phyloP scores from a whole-genome alignment of 1,140 invertebrate species.

The Tetramorium parvispinum region DNA sequence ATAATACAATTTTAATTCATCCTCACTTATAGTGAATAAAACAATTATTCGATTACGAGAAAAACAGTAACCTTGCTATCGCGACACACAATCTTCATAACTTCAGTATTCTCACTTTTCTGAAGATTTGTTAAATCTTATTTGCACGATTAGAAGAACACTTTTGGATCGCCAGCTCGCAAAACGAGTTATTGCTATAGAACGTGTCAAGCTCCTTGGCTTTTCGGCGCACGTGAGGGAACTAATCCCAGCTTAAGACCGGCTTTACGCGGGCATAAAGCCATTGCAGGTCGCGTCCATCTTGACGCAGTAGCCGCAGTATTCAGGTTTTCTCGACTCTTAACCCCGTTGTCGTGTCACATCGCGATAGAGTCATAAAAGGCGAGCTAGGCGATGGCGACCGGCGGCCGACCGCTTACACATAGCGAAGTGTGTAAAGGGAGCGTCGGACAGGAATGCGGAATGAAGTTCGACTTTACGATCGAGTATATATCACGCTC shows the following conservation, averaged over 20 bases:
- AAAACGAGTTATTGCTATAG: constrained; percentile 27
- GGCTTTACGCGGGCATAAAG: constrained; percentile 61
- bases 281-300: constrained; percentile 1
- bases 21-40: no score
- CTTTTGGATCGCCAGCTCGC: neutral
- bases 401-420: neutral
- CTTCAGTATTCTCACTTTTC: neutral
- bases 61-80: neutral
- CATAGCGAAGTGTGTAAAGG: neutral
- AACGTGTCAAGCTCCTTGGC: constrained; percentile 17
- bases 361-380: constrained; percentile 62
- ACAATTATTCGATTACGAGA: neutral
- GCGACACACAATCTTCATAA: neutral
- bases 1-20: no score
- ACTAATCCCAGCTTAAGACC: constrained; percentile 70
- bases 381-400: constrained; percentile 1
- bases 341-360: constrained; percentile 67
- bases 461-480: constrained; percentile 69
- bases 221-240: constrained; percentile 51
- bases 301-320: constrained; percentile 20
- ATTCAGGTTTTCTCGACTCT: constrained; percentile 64
- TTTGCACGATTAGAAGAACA: neutral
- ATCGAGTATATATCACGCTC: constrained; percentile 68
- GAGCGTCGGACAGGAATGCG: constrained; percentile 40
- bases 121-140: constrained; percentile 17